Base-by-base conservation (phyloP, 2,113 vertebrate species). In the Nothoprocta pentlandii region DNA sequence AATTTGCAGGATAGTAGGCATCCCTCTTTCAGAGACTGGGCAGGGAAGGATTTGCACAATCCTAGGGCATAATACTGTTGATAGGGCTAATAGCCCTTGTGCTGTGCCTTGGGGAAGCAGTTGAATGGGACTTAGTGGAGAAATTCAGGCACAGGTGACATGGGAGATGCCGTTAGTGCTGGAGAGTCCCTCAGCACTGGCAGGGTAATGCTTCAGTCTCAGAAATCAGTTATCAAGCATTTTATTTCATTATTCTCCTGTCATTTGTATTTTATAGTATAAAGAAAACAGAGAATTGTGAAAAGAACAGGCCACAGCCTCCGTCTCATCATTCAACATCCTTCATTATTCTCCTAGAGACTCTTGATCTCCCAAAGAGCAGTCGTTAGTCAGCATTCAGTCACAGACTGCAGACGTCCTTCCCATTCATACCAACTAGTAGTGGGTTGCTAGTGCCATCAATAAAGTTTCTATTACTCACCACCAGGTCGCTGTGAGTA, bases 51-150 rank as follows among this genome's bases (percentile, higher is more conserved):
- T 59, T 53, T 79, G n/a, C 36, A n/a, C 34, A 46, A 9, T 46
- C 3, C 15, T 32, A 13, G 11, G 41, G 26, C 5, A 30, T 10
- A 64, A 23, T 54, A 34, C 14, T 23, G 8, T 10, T 21, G 49
- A 16, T 3, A 86, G 13, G 54, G 19, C 34, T 74, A 23, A 30
- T 0, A 2, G 17, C 32, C 11, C 34, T 39, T 22, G 26, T n/a
- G 10, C 25, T 90, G 54, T 0, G 0, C 21, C 25, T 8, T 1
- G 0, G 8, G 10, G 22, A 71, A 70, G 15, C 14, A 16, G 15
- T 10, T 30, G 30, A 28, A 17, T 10, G 16, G 28, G 9, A 14
- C 4, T 32, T 16, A 41, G 6, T 2, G 2, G 47, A 64, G 10
- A 42, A 51, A 7, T 81, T 51, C 9, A 71, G 16, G 7, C 9